Evolutionary conservation across 2,797 vertebrate genomes (phyloP).

Genomic region (Valencia hispanica): DNA sequence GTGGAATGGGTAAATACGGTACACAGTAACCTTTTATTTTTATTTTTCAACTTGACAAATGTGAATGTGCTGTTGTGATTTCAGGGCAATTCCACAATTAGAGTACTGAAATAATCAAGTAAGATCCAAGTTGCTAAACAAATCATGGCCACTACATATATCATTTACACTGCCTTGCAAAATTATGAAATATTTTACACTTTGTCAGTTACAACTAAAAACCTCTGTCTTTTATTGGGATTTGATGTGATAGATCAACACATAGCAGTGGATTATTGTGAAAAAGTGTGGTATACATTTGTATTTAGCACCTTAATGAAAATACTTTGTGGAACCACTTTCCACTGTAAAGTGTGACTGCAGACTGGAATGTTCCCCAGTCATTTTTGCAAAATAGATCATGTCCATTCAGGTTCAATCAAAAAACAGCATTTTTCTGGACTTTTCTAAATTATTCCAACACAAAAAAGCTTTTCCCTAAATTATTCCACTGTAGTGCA

Average conservation of each 20-base stretch:
- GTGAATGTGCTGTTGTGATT: neutral
- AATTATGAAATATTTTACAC: neutral
- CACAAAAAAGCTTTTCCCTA: neutral
- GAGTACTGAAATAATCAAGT: neutral
- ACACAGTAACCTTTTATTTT: neutral
- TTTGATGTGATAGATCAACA: neutral
- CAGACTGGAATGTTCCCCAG: neutral
- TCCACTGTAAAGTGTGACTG: neutral
- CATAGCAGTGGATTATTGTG: neutral
- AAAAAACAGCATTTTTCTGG: neutral
- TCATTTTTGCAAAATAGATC: neutral
- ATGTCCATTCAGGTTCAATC: neutral
- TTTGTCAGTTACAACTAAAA: neutral
- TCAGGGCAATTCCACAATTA: neutral
- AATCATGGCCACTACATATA: neutral
- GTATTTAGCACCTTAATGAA: neutral
- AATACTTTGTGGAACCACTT: neutral
- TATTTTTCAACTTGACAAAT: constrained; percentile 5
- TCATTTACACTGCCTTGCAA: neutral
- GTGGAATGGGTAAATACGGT: neutral
- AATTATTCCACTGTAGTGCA: neutral
- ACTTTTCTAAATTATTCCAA: neutral
- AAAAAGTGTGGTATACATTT: neutral
- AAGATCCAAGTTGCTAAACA: neutral
- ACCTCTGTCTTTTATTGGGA: neutral